Percentiles rank a stretch among this genome's conserved stretches.
Evolutionary conservation across 2,113 vertebrate genomes (phyloP).

Genomic region (Datnioides undecimradiatus): DNA sequence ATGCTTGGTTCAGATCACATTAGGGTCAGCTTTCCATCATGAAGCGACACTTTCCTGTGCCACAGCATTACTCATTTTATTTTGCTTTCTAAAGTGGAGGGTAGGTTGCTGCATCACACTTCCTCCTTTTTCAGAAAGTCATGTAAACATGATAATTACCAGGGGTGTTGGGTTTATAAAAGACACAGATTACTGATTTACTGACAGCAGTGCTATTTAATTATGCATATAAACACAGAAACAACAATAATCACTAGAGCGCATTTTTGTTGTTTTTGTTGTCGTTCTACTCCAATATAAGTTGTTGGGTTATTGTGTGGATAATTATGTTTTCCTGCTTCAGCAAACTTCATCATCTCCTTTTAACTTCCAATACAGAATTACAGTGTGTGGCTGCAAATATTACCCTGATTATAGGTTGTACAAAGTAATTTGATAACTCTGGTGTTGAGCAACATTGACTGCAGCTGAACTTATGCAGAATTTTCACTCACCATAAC

Average conservation of each 20-base stretch:
- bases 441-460: slow-evolving; percentile 6
- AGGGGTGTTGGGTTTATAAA: background rate
- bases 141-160: background rate
- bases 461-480: slow-evolving; percentile 18
- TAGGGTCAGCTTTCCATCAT: background rate
- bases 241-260: background rate
- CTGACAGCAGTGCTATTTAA: background rate
- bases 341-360: slow-evolving; percentile 8
- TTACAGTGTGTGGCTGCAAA: slow-evolving; percentile 10
- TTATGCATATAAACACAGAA: background rate
- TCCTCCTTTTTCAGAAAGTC: background rate
- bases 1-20: too few relatives aligned
- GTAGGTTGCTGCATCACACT: background rate
- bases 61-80: background rate
- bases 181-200: background rate
- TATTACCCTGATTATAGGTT: slow-evolving; percentile 10
- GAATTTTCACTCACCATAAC: background rate
- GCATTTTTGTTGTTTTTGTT: background rate
- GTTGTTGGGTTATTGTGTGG: background rate
- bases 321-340: slow-evolving; percentile 34
- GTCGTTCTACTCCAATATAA: background rate
- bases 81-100: background rate
- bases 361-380: slow-evolving; percentile 3
- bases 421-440: slow-evolving; percentile 25
- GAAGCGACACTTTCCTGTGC: background rate